Evolutionary conservation across 2,113 vertebrate genomes (phyloP), one percentile per base, ranked within the genome.

Genomic region (Zosterops hypoxanthus): DNA sequence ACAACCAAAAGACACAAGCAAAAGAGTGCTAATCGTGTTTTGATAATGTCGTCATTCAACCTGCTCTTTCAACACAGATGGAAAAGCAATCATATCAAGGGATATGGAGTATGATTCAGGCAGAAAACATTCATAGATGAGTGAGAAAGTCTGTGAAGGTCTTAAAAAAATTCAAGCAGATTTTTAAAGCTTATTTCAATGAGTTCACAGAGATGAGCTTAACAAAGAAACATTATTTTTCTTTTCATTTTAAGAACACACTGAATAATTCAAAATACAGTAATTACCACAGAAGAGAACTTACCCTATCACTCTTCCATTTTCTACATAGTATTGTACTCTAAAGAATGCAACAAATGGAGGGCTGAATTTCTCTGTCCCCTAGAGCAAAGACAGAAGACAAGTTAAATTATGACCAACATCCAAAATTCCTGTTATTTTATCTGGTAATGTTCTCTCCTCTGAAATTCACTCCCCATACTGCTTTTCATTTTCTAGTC

Each of bases 281-380:
- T 44, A 63, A 79, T 42, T 79, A 49, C 29, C 20, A 61, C 53
- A 34, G 29, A 73, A 70, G 14, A 31, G 23, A 77, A 55, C 33
- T 73, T 98, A 99, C 99, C 98, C 98, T 90, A 99, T 95, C 36
- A 99, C 97, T 94, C 98, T 96, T 49, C 99, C 99, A 29, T 99
- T 99, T 94, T 99, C 98, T 80, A 99, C 97, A 0, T 99, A 99
- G 97, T 98, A 99, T 90, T 99, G 99, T 68, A 99, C 99, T 97
- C 98, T 98, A 59, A 99, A 98, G 96, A 97, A 99, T 0, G 98
- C 97, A 61, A 99, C 97, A 6, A 98, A 97, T 66, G 98, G 98
- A 84, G 98, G 96, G 3, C 92, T 94, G 85, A 98, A 97, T 88
- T 95, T 98, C 88, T 98, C 97, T 56, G 96, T 77, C 72, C 95